Evolutionary conservation across 2,797 vertebrate genomes (phyloP).

Genomic region (Arnoldichthys spilopterus): DNA sequence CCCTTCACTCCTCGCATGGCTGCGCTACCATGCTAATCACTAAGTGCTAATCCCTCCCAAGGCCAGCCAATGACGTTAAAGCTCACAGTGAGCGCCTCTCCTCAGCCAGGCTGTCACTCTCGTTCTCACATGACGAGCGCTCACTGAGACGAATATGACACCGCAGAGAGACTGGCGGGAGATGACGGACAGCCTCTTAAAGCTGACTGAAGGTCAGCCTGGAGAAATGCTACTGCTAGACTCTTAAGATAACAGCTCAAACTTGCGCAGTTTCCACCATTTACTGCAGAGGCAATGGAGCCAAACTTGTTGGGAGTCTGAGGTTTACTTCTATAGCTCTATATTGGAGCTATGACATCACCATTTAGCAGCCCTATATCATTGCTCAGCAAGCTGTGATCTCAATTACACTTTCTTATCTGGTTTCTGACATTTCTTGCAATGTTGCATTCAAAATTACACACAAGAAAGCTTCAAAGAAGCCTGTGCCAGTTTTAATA

Average conservation of each 20-base stretch:
- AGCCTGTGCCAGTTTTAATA: too few species aligned
- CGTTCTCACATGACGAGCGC: not conserved
- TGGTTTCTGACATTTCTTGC: too few species aligned
- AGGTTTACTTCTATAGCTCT: not conserved
- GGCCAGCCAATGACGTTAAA: conserved; percentile 10
- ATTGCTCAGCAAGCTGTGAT: too few species aligned
- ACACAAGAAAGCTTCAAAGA: too few species aligned
- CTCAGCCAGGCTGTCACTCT: not conserved
- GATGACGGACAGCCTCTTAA: not conserved
- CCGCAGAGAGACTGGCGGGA: not conserved
- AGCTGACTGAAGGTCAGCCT: not conserved
- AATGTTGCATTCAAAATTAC: too few species aligned
- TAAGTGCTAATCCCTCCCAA: conserved; percentile 9
- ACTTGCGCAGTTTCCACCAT: not conserved
- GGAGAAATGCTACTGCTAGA: not conserved
- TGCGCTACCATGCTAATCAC: conserved; percentile 6
- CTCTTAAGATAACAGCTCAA: not conserved
- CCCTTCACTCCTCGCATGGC: not conserved
- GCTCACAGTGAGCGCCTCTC: not conserved
- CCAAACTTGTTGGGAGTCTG: not conserved
- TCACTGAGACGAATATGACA: conserved; percentile 10
- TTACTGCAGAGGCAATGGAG: not conserved
- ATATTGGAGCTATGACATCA: not conserved
- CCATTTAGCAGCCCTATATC: too few species aligned
- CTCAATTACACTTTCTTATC: too few species aligned